These are phyloP conservation scores for Poecile atricapillus DNA, from an alignment of 2,113 vertebrate species.

Conservation along the genomic window DNA sequence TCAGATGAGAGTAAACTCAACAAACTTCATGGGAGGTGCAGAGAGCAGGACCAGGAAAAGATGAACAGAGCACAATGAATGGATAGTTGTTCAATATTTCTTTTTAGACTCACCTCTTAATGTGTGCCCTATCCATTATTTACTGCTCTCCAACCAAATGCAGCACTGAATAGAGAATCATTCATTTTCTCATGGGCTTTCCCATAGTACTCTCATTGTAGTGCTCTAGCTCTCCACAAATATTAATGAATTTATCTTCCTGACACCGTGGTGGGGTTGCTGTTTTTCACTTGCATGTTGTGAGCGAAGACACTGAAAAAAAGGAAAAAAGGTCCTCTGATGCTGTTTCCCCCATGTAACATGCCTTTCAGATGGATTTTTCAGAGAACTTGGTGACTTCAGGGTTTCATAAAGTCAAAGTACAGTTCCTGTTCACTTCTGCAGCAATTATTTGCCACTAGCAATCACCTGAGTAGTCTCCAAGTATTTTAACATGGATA, in stretches of 20 bases:
- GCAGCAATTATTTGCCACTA: not conserved
- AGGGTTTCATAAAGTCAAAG: not conserved
- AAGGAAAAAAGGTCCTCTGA: not conserved
- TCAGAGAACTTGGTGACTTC: not conserved
- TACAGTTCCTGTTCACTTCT: not conserved
- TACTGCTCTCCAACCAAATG: not conserved
- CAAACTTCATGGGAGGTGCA: not conserved
- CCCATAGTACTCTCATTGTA: not conserved
- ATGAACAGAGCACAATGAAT: not conserved
- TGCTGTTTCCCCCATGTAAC: not conserved
- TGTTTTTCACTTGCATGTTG: not conserved
- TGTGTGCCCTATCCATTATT: not conserved
- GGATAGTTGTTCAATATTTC: not conserved
- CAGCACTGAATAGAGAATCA: not conserved
- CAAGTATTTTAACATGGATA: not conserved
- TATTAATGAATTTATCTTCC: conserved; percentile 18
- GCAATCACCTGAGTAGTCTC: not conserved
- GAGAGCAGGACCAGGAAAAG: not conserved
- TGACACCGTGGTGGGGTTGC: not conserved
- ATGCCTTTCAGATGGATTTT: not conserved
- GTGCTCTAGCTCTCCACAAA: not conserved
- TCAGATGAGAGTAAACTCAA: conserved; percentile 5
- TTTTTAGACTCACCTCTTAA: not conserved
- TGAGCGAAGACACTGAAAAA: not conserved
- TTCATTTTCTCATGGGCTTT: conserved; percentile 27